A percentile compares a stretch with the other conserved stretches of the same genome.
Evolutionary conservation across 2,797 vertebrate species (phyloP).

Genomic region (Paramormyrops hopkinsi): DNA sequence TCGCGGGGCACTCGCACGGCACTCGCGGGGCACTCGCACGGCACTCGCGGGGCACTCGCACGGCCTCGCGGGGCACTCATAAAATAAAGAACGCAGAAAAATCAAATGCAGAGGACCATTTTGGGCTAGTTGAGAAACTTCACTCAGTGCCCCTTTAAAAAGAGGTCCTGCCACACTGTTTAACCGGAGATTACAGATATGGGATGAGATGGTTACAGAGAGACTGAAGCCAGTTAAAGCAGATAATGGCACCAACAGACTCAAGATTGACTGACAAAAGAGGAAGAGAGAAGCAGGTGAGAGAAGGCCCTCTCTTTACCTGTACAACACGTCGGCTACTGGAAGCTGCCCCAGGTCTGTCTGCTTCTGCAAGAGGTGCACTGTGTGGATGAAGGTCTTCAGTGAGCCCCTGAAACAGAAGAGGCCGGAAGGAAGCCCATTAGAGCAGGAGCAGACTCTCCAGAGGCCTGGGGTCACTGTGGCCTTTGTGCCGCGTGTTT

Average conservation of each 20-base stretch:
- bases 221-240: not conserved
- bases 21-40: too few relatives aligned
- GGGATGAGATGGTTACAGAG: not conserved
- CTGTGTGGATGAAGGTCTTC: slow-evolving; percentile 98
- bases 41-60: too few relatives aligned
- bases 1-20: too few relatives aligned
- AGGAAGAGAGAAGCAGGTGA: not conserved
- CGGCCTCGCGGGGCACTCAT: too few relatives aligned
- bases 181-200: not conserved
- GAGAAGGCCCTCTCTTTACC: slow-evolving; percentile 54
- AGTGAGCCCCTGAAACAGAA: slow-evolving; percentile 77
- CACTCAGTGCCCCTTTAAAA: not conserved
- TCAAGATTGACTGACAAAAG: not conserved
- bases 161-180: not conserved
- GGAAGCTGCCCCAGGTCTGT: slow-evolving; percentile 86
- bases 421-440: not conserved
- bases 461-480: not conserved
- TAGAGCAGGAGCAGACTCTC: not conserved
- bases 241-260: not conserved
- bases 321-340: slow-evolving; percentile 94
- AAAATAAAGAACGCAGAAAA: not conserved
- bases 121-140: not conserved
- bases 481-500: not conserved
- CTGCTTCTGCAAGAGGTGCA: slow-evolving; percentile 96
- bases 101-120: not conserved